Percentiles rank a stretch among this genome's conserved stretches.
Conservation (phyloP, 2,888 invertebrate species). For the Norana najaformis region DNA sequence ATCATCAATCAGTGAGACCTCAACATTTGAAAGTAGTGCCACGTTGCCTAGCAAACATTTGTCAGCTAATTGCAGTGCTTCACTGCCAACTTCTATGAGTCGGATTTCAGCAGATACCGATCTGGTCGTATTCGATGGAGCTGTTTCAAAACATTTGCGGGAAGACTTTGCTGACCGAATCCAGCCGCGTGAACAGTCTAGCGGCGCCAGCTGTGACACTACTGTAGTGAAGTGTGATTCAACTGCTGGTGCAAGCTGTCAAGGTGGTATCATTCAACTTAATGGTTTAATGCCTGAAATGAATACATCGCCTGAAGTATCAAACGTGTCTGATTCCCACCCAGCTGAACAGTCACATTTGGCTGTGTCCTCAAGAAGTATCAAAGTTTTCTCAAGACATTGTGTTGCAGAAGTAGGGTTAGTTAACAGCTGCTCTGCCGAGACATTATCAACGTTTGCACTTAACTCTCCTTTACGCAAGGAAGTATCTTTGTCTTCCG, state of each 20-base stretch:
- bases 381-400: not conserved
- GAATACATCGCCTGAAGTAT: not conserved
- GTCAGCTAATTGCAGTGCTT: not conserved
- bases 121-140: not conserved
- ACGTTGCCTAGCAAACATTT: not conserved
- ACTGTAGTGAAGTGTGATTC: not conserved
- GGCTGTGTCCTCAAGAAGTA: not conserved
- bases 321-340: not conserved
- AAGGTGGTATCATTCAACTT: not conserved
- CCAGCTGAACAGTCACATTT: not conserved
- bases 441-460: not conserved
- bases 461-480: constrained; percentile 13
- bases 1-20: not conserved
- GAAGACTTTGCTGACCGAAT: not conserved
- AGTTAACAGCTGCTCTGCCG: not conserved
- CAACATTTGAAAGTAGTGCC: not conserved
- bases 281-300: not conserved
- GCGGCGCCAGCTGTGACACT: not conserved
- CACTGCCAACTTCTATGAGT: not conserved
- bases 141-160: not conserved
- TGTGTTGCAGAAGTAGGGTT: not conserved
- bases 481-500: not conserved
- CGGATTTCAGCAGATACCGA: not conserved
- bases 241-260: not conserved
- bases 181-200: not conserved